Conservation (phyloP, 1,140 invertebrate species). For the Anastatus disparis region DNA sequence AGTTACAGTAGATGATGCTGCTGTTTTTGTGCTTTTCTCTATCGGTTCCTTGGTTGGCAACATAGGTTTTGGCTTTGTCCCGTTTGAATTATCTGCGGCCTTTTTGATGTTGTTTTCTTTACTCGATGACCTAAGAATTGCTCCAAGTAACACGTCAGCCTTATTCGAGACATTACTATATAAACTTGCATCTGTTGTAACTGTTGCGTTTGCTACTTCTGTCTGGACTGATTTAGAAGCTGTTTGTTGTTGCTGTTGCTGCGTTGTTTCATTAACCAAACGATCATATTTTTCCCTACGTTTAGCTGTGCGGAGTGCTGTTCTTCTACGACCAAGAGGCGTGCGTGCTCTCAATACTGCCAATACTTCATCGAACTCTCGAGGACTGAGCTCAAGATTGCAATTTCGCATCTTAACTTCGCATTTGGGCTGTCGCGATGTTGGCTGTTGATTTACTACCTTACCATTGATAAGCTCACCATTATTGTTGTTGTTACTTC, state of each 20-base stretch:
- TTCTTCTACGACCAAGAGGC: conserved; percentile 51
- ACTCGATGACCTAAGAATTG: conserved; percentile 64
- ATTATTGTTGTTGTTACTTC: conserved; percentile 56
- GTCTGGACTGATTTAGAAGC: not conserved
- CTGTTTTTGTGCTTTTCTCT: too few species aligned
- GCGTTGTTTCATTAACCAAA: conserved; percentile 32
- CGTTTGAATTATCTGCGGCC: too few species aligned
- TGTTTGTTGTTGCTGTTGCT: not conserved
- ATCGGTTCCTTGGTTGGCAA: too few species aligned
- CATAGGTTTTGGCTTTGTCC: too few species aligned
- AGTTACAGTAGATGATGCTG: too few species aligned
- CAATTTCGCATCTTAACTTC: conserved; percentile 52
- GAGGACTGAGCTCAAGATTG: conserved; percentile 64
- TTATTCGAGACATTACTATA: conserved; percentile 60
- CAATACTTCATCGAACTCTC: conserved; percentile 66
- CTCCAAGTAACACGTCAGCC: conserved; percentile 68
- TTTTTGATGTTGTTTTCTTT: too few species aligned
- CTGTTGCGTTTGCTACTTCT: not conserved
- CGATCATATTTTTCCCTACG: conserved; percentile 51
- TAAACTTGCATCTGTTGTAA: not conserved
- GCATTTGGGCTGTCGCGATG: conserved; percentile 11
- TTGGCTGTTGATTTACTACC: not conserved
- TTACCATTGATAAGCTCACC: too few species aligned
- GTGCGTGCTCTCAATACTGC: conserved; percentile 61
- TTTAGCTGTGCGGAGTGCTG: conserved; percentile 48